Evolutionary conservation across 2,888 invertebrate genomes (phyloP).

Genomic region (Volucella zonaria): DNA sequence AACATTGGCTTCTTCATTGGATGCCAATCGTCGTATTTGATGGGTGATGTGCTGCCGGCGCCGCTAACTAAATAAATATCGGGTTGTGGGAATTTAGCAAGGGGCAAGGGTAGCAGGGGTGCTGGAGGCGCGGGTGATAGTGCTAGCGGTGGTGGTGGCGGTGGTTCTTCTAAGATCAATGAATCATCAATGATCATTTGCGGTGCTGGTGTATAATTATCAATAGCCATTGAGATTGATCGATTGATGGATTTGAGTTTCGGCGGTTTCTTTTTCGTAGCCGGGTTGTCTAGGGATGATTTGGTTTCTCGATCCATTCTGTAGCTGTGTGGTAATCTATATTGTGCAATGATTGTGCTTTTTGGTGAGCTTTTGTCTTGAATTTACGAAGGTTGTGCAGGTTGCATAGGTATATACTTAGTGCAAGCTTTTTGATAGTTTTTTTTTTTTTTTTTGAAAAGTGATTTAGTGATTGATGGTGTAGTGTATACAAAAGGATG

Average conservation of each 20-base stretch:
- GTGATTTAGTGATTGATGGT: background rate
- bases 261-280: constrained; percentile 82
- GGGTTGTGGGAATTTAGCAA: constrained; percentile 78
- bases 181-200: constrained; percentile 78
- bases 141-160: constrained; percentile 81
- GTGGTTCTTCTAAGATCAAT: constrained; percentile 80
- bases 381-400: constrained; percentile 35
- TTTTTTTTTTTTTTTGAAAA: background rate
- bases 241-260: constrained; percentile 82
- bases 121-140: constrained; percentile 79
- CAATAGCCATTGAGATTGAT: constrained; percentile 82
- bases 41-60: constrained; percentile 77
- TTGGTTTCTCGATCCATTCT: constrained; percentile 75
- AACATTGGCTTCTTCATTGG: constrained; percentile 81
- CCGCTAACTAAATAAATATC: constrained; percentile 82
- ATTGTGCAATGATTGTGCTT: constrained; percentile 73
- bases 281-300: constrained; percentile 81
- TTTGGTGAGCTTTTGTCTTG: constrained; percentile 48
- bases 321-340: constrained; percentile 72
- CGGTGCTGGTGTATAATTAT: constrained; percentile 81
- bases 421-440: constrained; percentile 38
- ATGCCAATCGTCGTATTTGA: constrained; percentile 79
- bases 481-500: constrained; percentile 39
- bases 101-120: constrained; percentile 78
- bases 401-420: constrained; percentile 36